Percentiles rank a stretch among this genome's conserved stretches.
Evolutionary conservation across 2,888 invertebrate genomes (phyloP).

Genomic region (Apeira syringaria): DNA sequence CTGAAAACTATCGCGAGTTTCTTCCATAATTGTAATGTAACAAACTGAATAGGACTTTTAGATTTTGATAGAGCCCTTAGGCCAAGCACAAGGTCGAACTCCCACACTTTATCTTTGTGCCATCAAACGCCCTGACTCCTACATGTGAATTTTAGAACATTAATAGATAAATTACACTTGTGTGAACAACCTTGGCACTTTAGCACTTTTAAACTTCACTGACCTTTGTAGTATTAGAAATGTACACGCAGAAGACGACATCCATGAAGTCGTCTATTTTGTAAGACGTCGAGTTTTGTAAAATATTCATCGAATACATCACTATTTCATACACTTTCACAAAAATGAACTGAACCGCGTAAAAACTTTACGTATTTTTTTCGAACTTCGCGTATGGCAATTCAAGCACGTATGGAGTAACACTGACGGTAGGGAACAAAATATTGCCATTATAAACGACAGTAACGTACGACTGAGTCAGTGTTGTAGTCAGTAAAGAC

Average conservation of each 20-base stretch:
- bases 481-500: conserved; percentile 20
- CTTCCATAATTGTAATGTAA: too few relatives aligned
- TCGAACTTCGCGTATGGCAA: conserved; percentile 4
- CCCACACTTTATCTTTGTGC: conserved; percentile 4
- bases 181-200: background rate
- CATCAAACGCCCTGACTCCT: background rate
- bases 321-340: conserved; percentile 23
- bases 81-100: conserved; percentile 4
- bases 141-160: background rate
- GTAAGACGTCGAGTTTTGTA: conserved; percentile 41
- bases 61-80: background rate
- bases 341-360: conserved; percentile 11
- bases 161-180: background rate
- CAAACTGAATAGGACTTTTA: too few relatives aligned
- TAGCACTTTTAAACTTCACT: conserved; percentile 15
- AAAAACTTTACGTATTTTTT: conserved; percentile 2
- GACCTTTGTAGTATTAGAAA: conserved; percentile 57
- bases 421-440: conserved; percentile 21
- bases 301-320: conserved; percentile 64
- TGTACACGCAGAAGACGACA: conserved; percentile 70
- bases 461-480: conserved; percentile 30
- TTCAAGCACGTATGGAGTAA: conserved; percentile 14
- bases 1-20: too few relatives aligned
- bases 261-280: conserved; percentile 71
- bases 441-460: conserved; percentile 32